Evolutionary conservation across 2,113 vertebrate genomes (phyloP), one percentile per base, ranked within the genome.

Genomic region (Oriolus oriolus): DNA sequence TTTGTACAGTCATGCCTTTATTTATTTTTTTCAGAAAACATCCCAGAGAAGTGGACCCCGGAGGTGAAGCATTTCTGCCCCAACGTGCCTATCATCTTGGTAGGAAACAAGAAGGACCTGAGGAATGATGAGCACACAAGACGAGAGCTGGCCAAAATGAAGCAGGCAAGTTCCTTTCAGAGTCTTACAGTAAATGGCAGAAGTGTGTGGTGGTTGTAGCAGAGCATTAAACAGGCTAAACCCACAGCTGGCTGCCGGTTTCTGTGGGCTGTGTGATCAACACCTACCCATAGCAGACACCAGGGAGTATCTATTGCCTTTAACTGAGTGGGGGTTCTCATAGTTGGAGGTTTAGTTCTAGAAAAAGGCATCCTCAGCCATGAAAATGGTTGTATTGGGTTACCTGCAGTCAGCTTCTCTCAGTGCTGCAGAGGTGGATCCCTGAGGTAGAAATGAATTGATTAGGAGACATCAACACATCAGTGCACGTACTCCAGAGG

Each of bases 41-140:
- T 99, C 96, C 99, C 99, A 88, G 99, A 99, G 97, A 99, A 99
- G 90, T 99, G 99, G 99, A 99, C 99, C 92, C 99, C 99, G 0
- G 99, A 99, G 97, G 99, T 99, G 89, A 99, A 99, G 98, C 99
- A 99, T 97, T 99, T 99, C 97, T 99, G 99, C 93, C 99, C 99
- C 75, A 99, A 99, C 5, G 99, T 99, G 97, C 99, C 99, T 96
- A 99, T 99, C 90, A 99, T 99, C 94, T 98, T 99, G 93, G 99
- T 99, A 97, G 99, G 99, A 95, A 99, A 99, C 97, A 99, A 99
- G 97, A 99, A 99, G 98, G 99, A 99, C 94, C 98, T 99, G 98
- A 99, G 99, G 75, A 99, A 99, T 23, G 99, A 99, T 42, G 99
- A 99, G 92, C 99, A 99, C 98, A 99, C 99, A 95, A 98, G 99